A percentile compares a stretch with the other conserved stretches of the same genome.
Conservation (phyloP, 2,888 invertebrate species). For the Parnassius glacialis region DNA sequence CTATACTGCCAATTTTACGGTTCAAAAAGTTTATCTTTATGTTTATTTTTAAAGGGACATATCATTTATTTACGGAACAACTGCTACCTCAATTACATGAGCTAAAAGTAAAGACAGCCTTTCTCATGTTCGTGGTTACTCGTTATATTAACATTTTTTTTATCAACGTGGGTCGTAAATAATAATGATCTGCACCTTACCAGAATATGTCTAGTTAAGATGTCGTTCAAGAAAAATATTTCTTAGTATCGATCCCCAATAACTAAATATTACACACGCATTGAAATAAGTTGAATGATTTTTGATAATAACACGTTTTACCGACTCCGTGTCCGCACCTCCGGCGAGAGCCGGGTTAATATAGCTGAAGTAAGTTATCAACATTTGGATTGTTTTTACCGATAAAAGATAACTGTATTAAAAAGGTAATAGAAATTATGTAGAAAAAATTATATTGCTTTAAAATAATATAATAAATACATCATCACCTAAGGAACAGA, state of each 20-base stretch:
- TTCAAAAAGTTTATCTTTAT: too few relatives aligned
- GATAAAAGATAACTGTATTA: too few relatives aligned
- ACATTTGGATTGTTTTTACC: slow-evolving; percentile 44
- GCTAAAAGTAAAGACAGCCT: neutral
- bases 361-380: slow-evolving; percentile 41
- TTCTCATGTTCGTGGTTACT: neutral
- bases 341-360: slow-evolving; percentile 56
- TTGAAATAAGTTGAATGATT: slow-evolving; percentile 54
- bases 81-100: slow-evolving; percentile 1
- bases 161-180: slow-evolving; percentile 24
- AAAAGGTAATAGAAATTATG: slow-evolving; percentile 12
- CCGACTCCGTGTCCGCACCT: slow-evolving; percentile 65
- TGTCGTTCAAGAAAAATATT: slow-evolving; percentile 29
- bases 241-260: slow-evolving; percentile 41
- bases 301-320: slow-evolving; percentile 76
- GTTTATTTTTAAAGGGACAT: neutral
- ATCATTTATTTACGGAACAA: neutral
- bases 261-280: slow-evolving; percentile 28
- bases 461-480: neutral
- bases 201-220: slow-evolving; percentile 9
- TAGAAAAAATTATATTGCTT: neutral
- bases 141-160: neutral
- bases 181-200: slow-evolving; percentile 1
- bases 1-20: too few relatives aligned
- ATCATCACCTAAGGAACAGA: too few relatives aligned